Base-by-base conservation (phyloP, 2,888 invertebrate genomes). In the Drosophila paramelanica region DNA sequence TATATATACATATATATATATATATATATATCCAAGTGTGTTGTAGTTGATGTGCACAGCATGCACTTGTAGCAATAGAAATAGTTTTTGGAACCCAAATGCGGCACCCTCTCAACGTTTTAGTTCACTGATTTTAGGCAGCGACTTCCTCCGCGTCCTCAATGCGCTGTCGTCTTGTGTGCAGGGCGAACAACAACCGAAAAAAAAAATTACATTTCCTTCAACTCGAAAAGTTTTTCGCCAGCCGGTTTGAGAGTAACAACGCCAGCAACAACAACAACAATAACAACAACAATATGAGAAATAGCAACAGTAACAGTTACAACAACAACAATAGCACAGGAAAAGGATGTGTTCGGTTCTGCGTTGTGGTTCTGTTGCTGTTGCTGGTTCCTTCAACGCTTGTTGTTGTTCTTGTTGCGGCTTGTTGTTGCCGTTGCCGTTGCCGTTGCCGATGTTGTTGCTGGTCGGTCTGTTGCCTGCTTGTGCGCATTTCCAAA, bases 281-380 rank as follows among this genome's bases (percentile, higher is more conserved):
- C 65, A 68, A 2, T 10, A 43, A 55, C 46, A 46, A n/a, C 14
- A 39, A 27, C 57, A 52, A 17, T 17, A 17, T 17, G 17, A 17
- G 27, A 38, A 72, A 47, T 42, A 68, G 42, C 38, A 57, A 49
- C 67, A 72, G 65, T 47, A 64, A 67, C 75, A 51, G 31, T 31
- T 31, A 14, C 27, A 39, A 38, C 25, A 39, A 38, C 25, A 43
- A 57, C 49, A 58, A 42, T 47, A 47, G 41, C 65, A 69, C 88
- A 86, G 87, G 88, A 85, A 85, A 75, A 86, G 84, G 88, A 85
- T 88, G 77, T 85, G 87, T 83, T 88, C 84, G 84, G 86, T 81
- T 88, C 86, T 85, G 86, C 83, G 88, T 86, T 88, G 86, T 67
- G 88, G 86, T 66, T 77, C 53, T 59, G 64, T 50, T 77, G 55